Evolutionary conservation across 2,797 vertebrate genomes (phyloP).

Genomic region (Pampus argenteus): DNA sequence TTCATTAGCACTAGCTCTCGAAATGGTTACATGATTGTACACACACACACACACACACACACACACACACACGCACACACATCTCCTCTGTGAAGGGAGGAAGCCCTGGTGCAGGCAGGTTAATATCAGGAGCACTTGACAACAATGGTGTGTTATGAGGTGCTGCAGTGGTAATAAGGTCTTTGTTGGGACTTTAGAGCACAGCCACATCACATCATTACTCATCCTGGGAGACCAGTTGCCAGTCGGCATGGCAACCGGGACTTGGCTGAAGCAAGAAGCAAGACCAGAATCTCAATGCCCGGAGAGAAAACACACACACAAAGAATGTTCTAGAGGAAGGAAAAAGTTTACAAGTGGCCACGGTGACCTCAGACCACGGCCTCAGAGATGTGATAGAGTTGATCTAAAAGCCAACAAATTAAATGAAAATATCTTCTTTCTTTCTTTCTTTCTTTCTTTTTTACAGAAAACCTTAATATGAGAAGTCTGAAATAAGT

Average conservation of each 20-base stretch:
- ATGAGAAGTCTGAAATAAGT: background rate
- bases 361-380: slow-evolving; percentile 63
- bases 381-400: slow-evolving; percentile 33
- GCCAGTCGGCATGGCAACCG: slow-evolving; percentile 87
- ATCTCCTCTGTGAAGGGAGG: slow-evolving; percentile 66
- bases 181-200: slow-evolving; percentile 88
- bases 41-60: slow-evolving; percentile 24
- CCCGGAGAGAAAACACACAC: slow-evolving; percentile 67
- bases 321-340: slow-evolving; percentile 75
- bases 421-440: slow-evolving; percentile 34
- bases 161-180: slow-evolving; percentile 87
- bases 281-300: slow-evolving; percentile 89
- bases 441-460: too few species aligned
- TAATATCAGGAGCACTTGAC: slow-evolving; percentile 88
- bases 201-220: slow-evolving; percentile 87
- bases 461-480: background rate
- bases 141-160: slow-evolving; percentile 87
- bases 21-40: slow-evolving; percentile 45
- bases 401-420: slow-evolving; percentile 46
- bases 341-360: slow-evolving; percentile 79
- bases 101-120: slow-evolving; percentile 82
- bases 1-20: slow-evolving; percentile 46
- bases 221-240: slow-evolving; percentile 88
- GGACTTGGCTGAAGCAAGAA: slow-evolving; percentile 82
- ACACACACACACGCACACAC: slow-evolving; percentile 40